Base-by-base conservation (phyloP, 2,797 vertebrate species). In the Bradypus variegatus region DNA sequence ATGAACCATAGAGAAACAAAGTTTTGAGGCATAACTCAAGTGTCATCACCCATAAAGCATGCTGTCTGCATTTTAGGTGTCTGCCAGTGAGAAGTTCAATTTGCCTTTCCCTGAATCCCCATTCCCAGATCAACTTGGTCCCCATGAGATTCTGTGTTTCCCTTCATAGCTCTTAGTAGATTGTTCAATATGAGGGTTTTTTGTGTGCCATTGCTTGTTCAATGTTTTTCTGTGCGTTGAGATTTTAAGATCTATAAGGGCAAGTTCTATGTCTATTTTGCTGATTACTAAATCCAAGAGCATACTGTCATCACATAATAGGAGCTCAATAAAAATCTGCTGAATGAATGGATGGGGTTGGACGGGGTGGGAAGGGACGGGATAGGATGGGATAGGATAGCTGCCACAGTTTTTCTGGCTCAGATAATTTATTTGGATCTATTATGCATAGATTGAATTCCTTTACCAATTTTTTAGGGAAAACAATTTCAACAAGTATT, bases 161-260 rank as follows among this genome's bases (percentile, higher is more conserved):
- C 45, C 38, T 62, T 31, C 8, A 0, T 36, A 41, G 64, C 23
- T 38, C 31, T 4, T 0, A 11, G 72, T 4, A 5, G 19, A 4
- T 2, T 8, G 33, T 2, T 76, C 50, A 3, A 3, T 6, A 3
- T 15, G 89, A 19, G 23, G 23, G 4, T 36, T 18, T 31, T 2
- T n/a, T 38, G 19, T 25, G 50, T 25, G 50, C 33, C 1, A 0
- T 23, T 29, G 1, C 65, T 18, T 1, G 4, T 18, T 16, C 16
- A 31, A 36, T 33, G 72, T 55, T 50, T 48, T 27, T 67, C 45
- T 62, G 41, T 23, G 29, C 78, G 23, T 1, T 45, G 27, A 48
- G 18, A 4, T 36, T 2, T 12, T 25, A 36, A 73, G 23, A 4
- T 14, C 76, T 6, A 2, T 1, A 7, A 12, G 21, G 33, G 45